Conservation (phyloP, 2,888 invertebrate species). For the Apoda limacodes region DNA sequence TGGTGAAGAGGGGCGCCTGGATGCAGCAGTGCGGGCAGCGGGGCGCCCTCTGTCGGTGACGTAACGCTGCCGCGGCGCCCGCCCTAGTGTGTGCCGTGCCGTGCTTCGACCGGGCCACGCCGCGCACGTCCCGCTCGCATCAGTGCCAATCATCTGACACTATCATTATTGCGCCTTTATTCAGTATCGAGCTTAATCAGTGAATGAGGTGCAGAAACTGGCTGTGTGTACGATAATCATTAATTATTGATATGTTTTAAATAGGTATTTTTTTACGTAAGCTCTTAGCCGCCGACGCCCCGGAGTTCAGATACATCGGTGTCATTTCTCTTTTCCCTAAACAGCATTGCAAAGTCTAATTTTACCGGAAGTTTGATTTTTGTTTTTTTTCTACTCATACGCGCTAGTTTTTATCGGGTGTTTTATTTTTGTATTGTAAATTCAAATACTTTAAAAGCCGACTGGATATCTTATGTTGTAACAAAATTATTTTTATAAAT, state of each 20-base stretch:
- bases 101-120: slow-evolving; percentile 50
- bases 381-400: too few relatives aligned
- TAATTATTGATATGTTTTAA: too few relatives aligned
- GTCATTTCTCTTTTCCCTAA: slow-evolving; percentile 48
- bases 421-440: too few relatives aligned
- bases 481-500: too few relatives aligned
- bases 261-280: too few relatives aligned
- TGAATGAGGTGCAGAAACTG: slow-evolving; percentile 51
- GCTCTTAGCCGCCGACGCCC: slow-evolving; percentile 49
- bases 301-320: slow-evolving; percentile 50
- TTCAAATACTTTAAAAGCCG: too few relatives aligned
- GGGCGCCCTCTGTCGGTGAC: slow-evolving; percentile 50
- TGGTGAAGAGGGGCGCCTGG: slow-evolving; percentile 54
- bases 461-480: too few relatives aligned
- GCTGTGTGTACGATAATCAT: slow-evolving; percentile 40
- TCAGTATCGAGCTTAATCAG: slow-evolving; percentile 42
- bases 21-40: slow-evolving; percentile 57
- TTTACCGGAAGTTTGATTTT: too few relatives aligned
- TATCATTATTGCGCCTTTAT: slow-evolving; percentile 46
- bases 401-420: too few relatives aligned
- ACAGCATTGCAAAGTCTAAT: slow-evolving; percentile 47
- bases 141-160: slow-evolving; percentile 63
- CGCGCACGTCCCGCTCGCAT: slow-evolving; percentile 40
- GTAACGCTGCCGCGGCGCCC: slow-evolving; percentile 63
- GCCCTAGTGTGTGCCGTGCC: slow-evolving; percentile 67